phyloP scores from a whole-genome alignment of 2,113 vertebrate species.

The Petrocephalus zakoni region DNA sequence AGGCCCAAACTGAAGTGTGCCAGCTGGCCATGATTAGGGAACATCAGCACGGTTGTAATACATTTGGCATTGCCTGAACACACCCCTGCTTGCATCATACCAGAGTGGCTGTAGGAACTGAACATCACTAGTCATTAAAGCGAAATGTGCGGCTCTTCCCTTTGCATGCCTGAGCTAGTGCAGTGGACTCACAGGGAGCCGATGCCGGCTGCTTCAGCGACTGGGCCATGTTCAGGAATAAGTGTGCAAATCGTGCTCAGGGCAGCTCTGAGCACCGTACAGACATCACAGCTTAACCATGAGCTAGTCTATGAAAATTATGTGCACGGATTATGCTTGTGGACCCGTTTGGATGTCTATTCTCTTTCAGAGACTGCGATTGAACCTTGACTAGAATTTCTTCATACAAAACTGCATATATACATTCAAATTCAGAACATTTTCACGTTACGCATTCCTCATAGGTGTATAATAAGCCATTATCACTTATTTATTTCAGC shows the following conservation, averaged over 20 bases:
- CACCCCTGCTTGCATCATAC: not conserved
- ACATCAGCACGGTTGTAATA: not conserved
- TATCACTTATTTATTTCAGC: not conserved
- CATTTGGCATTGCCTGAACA: not conserved
- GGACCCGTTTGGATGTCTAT: not conserved
- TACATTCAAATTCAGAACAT: not conserved
- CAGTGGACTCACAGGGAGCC: not conserved
- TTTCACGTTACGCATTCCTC: not conserved
- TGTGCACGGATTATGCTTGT: not conserved
- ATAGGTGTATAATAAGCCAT: not conserved
- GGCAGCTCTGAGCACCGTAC: not conserved
- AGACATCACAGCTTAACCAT: not conserved
- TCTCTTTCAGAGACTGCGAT: not conserved
- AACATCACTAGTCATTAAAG: not conserved
- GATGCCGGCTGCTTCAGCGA: not conserved
- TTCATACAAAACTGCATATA: not conserved
- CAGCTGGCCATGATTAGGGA: not conserved
- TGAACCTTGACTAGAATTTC: not conserved
- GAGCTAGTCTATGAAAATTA: not conserved
- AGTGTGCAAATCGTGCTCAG: not conserved
- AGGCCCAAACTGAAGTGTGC: not conserved
- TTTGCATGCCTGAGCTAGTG: not conserved
- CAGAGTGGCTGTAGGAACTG: not conserved
- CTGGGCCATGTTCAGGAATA: not conserved
- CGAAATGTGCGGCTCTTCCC: not conserved